These are phyloP conservation scores for Microcebus tavaratra DNA, from an alignment of 2,113 vertebrate species.

Conservation along the genomic window DNA sequence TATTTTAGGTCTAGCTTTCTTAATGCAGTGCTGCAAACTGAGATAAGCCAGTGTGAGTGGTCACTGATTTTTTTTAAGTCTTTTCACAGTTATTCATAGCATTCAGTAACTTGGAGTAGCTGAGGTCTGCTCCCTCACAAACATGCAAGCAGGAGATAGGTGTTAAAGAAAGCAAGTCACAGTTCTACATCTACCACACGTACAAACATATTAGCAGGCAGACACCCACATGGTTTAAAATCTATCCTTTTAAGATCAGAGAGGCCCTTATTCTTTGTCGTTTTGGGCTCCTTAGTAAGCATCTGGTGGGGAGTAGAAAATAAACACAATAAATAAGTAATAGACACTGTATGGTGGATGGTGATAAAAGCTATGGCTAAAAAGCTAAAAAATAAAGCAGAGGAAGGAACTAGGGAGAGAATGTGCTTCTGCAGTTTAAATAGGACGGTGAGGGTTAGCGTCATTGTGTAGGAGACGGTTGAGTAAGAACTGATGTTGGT, in stretches of 20 bases:
- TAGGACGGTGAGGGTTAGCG: background rate
- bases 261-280: background rate
- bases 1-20: background rate
- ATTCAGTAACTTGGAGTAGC: background rate
- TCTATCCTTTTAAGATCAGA: background rate
- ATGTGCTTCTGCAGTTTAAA: background rate
- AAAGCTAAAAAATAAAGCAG: background rate
- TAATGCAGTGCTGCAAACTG: background rate
- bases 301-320: background rate
- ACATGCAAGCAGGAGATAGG: background rate
- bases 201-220: background rate
- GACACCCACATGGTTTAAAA: background rate
- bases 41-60: background rate
- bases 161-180: background rate
- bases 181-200: background rate
- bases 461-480: background rate
- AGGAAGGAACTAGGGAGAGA: background rate
- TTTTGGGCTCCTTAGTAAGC: background rate
- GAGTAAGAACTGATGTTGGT: background rate
- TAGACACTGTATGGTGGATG: background rate
- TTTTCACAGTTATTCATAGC: background rate
- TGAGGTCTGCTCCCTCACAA: background rate
- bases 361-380: background rate
- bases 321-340: background rate
- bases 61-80: background rate